Evolutionary conservation across 2,113 vertebrate species (phyloP).

Genomic region (Cottus gobio): DNA sequence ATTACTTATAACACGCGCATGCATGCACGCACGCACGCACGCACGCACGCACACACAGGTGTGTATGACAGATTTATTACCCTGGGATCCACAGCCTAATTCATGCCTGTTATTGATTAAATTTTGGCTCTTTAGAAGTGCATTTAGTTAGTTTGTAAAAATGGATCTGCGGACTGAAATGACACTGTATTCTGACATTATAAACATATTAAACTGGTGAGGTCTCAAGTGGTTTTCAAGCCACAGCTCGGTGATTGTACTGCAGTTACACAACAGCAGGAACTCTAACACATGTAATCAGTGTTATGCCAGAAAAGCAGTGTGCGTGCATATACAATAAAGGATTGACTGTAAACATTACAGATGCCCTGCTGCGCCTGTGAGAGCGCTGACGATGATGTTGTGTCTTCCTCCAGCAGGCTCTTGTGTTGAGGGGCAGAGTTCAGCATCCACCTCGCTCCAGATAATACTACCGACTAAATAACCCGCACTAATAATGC

Average conservation of each 20-base stretch:
- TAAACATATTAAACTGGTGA: slow-evolving; percentile 47
- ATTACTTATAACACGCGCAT: too few relatives aligned
- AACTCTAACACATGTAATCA: slow-evolving; percentile 14
- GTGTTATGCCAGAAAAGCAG: slow-evolving; percentile 4
- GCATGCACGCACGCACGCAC: too few relatives aligned
- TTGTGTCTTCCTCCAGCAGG: slow-evolving; percentile 17
- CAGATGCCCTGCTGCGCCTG: not conserved
- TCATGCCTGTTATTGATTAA: slow-evolving; percentile 57
- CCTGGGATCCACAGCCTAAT: too few relatives aligned
- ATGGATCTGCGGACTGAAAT: slow-evolving; percentile 41
- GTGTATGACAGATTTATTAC: too few relatives aligned
- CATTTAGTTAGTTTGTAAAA: slow-evolving; percentile 55
- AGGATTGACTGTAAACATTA: not conserved
- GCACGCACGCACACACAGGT: not conserved
- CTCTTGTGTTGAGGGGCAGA: not conserved
- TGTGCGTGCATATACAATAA: not conserved
- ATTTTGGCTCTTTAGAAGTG: slow-evolving; percentile 31
- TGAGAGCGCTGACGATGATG: not conserved
- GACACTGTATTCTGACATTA: slow-evolving; percentile 43
- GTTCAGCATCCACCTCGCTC: not conserved
- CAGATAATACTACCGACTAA: not conserved
- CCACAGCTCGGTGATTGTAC: slow-evolving; percentile 26
- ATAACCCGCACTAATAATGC: not conserved
- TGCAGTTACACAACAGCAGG: slow-evolving; percentile 36
- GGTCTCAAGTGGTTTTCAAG: slow-evolving; percentile 43